These are phyloP conservation scores for Polydrusus tereticollis DNA, from an alignment of 2,888 invertebrate species.

Conservation along the genomic window DNA sequence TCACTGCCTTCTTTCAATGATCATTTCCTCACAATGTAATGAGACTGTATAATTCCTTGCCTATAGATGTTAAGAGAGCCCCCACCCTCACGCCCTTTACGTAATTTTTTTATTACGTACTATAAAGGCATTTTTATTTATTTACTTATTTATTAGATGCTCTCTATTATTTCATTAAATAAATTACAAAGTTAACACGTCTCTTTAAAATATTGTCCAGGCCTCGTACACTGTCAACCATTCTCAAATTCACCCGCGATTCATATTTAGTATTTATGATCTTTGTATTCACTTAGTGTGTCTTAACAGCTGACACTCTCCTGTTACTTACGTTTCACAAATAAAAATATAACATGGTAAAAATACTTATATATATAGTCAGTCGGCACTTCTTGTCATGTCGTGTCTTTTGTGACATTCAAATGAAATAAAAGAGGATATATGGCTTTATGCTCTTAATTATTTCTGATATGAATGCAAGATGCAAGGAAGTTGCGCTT, in stretches of 20 bases:
- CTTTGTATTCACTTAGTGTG: constrained; percentile 59
- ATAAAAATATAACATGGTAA: constrained; percentile 44
- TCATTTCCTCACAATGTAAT: no score
- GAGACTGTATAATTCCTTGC: no score
- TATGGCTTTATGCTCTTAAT: constrained; percentile 43
- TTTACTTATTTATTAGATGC: no score
- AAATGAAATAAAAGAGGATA: constrained; percentile 39
- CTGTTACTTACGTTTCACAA: constrained; percentile 43
- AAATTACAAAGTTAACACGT: no score
- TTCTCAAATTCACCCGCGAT: constrained; percentile 44
- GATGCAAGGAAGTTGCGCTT: constrained; percentile 43
- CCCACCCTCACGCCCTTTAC: no score
- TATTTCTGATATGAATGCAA: constrained; percentile 41
- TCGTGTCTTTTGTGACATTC: constrained; percentile 28
- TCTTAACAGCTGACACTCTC: constrained; percentile 57
- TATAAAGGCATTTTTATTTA: no score
- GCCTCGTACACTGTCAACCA: constrained; percentile 21
- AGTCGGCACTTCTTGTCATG: constrained; percentile 24
- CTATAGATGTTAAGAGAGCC: no score
- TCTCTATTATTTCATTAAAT: no score
- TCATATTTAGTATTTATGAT: constrained; percentile 61
- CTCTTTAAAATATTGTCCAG: constrained; percentile 1
- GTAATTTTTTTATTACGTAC: no score
- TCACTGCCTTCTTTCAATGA: no score
- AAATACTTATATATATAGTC: constrained; percentile 39